A percentile compares a stretch with the other conserved stretches of the same genome.
Conservation (phyloP, 2,113 vertebrate genomes). For the Dissostichus mawsoni region DNA sequence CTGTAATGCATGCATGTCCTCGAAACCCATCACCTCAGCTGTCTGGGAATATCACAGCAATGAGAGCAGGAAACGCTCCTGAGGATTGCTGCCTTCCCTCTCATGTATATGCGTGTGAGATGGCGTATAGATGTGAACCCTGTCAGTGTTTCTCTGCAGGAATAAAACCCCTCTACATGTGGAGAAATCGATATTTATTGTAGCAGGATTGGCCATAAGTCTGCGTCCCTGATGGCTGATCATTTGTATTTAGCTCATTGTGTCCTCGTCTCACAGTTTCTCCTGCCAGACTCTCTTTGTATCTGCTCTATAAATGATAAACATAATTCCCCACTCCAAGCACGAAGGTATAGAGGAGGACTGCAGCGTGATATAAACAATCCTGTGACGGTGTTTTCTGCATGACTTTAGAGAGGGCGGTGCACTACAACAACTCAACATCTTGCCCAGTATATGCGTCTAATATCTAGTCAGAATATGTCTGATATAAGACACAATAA, state of each 20-base stretch:
- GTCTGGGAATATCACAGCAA: constrained; percentile 43
- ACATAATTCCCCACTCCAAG: constrained; percentile 51
- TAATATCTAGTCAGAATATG: too few species aligned
- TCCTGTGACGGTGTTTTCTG: constrained; percentile 22
- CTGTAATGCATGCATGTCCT: constrained; percentile 63
- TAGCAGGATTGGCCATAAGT: constrained; percentile 46
- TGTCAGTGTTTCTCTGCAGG: constrained; percentile 18
- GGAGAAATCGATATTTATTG: constrained; percentile 30
- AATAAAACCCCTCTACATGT: neutral
- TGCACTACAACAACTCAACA: too few species aligned
- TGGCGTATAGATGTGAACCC: constrained; percentile 22
- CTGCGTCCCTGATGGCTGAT: constrained; percentile 43
- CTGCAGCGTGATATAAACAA: constrained; percentile 47
- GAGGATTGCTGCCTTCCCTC: constrained; percentile 28
- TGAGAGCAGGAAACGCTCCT: constrained; percentile 32
- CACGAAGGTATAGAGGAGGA: constrained; percentile 17
- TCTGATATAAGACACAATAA: too few species aligned
- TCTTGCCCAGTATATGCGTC: too few species aligned
- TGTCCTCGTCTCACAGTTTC: constrained; percentile 53
- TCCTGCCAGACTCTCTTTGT: constrained; percentile 57
- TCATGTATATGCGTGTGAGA: constrained; percentile 12
- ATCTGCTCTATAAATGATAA: constrained; percentile 59
- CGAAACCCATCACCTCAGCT: constrained; percentile 43
- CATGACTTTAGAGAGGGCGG: constrained; percentile 3
- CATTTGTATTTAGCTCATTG: constrained; percentile 57